phyloP scores from a whole-genome alignment of 1,140 invertebrate genomes.

The Cotesia vestalis region DNA sequence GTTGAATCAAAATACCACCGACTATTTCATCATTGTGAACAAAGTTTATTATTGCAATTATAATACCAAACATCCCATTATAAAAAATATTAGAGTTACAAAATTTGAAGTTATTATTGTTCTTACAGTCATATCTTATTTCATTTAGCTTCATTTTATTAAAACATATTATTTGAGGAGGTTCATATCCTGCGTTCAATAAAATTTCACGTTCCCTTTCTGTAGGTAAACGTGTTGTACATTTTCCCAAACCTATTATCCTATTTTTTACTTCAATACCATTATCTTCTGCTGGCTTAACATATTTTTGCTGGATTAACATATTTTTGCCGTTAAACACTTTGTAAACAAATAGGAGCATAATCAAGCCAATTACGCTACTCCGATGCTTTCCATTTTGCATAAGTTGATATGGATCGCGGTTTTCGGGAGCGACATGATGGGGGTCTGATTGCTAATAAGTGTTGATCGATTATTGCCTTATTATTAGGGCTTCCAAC shows the following conservation, averaged over 20 bases:
- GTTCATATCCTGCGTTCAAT: no score
- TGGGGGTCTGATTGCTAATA: slow-evolving; percentile 26
- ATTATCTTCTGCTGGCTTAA: not conserved
- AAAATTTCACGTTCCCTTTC: not conserved
- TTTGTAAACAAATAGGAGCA: slow-evolving; percentile 27
- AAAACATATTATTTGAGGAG: no score
- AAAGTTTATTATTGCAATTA: slow-evolving; percentile 14
- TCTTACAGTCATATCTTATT: no score
- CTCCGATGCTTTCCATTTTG: slow-evolving; percentile 40
- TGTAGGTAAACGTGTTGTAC: not conserved
- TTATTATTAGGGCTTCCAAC: not conserved
- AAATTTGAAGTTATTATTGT: not conserved
- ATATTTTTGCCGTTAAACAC: slow-evolving; percentile 30
- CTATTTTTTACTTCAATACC: not conserved
- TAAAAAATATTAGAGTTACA: not conserved
- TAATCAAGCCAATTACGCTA: slow-evolving; percentile 37
- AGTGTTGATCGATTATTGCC: not conserved
- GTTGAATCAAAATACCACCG: slow-evolving; percentile 4
- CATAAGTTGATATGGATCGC: slow-evolving; percentile 1
- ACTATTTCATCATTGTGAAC: not conserved
- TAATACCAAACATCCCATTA: not conserved
- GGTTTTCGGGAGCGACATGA: slow-evolving; percentile 7
- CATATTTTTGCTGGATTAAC: not conserved
- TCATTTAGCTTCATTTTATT: no score
- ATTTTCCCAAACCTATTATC: not conserved